phyloP scores from a whole-genome alignment of 2,113 vertebrate genomes.

The Marmota monax region DNA sequence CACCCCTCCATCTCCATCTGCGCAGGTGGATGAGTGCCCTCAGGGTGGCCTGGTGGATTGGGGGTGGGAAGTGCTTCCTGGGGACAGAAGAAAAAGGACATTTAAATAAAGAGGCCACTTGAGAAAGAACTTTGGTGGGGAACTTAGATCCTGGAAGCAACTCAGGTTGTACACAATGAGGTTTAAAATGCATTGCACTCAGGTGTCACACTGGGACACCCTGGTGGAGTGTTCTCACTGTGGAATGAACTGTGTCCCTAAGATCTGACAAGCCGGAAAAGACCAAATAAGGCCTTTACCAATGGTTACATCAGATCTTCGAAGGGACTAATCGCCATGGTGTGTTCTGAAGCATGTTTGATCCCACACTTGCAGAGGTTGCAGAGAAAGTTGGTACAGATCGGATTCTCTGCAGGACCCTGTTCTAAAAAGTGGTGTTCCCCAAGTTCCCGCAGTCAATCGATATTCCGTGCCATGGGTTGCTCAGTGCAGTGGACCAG shows the following conservation, averaged over 20 bases:
- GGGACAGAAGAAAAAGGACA: slow-evolving; percentile 18
- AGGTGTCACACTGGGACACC: neutral
- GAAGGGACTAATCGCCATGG: neutral
- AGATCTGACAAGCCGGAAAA: slow-evolving; percentile 29
- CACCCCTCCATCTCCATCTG: slow-evolving; percentile 55
- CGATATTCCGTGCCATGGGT: slow-evolving; percentile 69
- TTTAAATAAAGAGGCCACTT: slow-evolving; percentile 31
- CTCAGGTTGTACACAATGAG: neutral
- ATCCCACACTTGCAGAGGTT: slow-evolving; percentile 7
- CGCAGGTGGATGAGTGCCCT: slow-evolving; percentile 38
- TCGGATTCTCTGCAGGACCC: neutral
- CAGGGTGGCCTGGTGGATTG: neutral
- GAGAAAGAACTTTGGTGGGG: neutral
- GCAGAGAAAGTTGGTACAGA: neutral
- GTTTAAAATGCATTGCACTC: neutral
- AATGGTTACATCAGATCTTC: neutral
- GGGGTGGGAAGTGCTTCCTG: slow-evolving; percentile 46
- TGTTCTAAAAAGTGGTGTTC: neutral
- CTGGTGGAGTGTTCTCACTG: neutral
- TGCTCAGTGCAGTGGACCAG: slow-evolving; percentile 77
- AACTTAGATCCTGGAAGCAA: neutral
- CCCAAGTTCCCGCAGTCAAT: slow-evolving; percentile 21
- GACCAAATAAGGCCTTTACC: neutral
- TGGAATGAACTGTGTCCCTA: neutral
- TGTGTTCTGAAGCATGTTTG: neutral